phyloP scores from a whole-genome alignment of 2,888 invertebrate genomes.

The Eristalinus aeneus region DNA sequence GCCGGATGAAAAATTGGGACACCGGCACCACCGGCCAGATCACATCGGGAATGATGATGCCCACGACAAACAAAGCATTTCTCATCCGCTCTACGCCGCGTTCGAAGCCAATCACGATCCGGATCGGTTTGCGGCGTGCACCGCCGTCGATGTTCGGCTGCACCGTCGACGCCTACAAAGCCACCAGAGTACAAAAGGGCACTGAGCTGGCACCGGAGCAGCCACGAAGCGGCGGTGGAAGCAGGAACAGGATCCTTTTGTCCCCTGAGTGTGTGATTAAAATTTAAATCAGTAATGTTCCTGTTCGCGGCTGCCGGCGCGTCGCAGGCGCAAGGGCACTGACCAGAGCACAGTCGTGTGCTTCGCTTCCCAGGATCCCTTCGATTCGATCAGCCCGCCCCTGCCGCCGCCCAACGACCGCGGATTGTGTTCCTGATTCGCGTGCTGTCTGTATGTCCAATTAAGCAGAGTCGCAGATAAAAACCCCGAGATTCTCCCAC shows the following conservation, averaged over 20 bases:
- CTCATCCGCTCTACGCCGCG: conserved; percentile 39
- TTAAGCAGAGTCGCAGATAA: conserved; percentile 60
- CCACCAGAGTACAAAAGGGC: conserved; percentile 3
- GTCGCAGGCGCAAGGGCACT: conserved; percentile 24
- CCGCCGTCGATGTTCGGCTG: conserved; percentile 21
- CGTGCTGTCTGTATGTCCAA: conserved; percentile 58
- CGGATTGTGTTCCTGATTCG: conserved; percentile 30
- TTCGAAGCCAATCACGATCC: conserved; percentile 62
- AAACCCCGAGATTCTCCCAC: conserved; percentile 66
- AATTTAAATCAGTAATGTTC: conserved; percentile 66
- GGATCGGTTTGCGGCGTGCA: conserved; percentile 24
- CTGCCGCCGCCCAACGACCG: conserved; percentile 34
- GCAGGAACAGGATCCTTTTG: conserved; percentile 29
- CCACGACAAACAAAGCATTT: conserved; percentile 64
- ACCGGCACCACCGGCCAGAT: conserved; percentile 48
- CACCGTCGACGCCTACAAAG: conserved; percentile 50
- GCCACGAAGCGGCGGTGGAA: neutral
- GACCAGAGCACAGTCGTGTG: conserved; percentile 64
- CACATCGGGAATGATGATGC: conserved; percentile 56
- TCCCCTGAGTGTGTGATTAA: conserved; percentile 58
- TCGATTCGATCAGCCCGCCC: conserved; percentile 63
- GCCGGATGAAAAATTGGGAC: conserved; percentile 64
- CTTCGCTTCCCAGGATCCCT: conserved; percentile 40
- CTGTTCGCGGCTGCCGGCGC: neutral
- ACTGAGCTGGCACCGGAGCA: neutral